Percentiles rank a stretch among this genome's conserved stretches.
Conservation (phyloP, 2,797 vertebrate genomes). For the Syngnathus rostellatus region DNA sequence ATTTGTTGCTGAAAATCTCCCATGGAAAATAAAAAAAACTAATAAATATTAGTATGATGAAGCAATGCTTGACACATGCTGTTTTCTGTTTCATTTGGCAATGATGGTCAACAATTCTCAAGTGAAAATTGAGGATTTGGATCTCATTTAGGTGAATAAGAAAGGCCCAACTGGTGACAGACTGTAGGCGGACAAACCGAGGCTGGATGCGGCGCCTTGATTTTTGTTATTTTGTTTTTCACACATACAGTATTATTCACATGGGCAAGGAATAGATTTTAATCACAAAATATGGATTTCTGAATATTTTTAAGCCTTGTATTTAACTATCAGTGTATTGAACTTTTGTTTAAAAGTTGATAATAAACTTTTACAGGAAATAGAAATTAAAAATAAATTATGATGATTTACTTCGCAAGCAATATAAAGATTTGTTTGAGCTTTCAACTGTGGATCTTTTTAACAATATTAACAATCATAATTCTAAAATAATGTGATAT, state of each 20-base stretch:
- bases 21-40: conserved; percentile 13
- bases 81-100: conserved; percentile 30
- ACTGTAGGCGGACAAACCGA: conserved; percentile 51
- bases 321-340: neutral
- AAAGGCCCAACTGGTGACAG: conserved; percentile 45
- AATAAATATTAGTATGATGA: conserved; percentile 40
- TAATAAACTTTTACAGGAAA: neutral
- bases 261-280: conserved; percentile 34
- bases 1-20: conserved; percentile 17
- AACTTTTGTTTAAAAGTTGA: neutral
- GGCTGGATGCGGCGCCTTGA: conserved; percentile 32
- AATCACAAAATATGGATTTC: conserved; percentile 30
- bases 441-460: neutral
- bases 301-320: neutral
- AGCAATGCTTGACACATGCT: conserved; percentile 24
- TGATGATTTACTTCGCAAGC: neutral
- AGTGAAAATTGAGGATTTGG: conserved; percentile 23
- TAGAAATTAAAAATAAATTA: neutral
- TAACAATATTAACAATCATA: neutral
- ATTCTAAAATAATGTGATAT: neutral
- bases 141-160: conserved; percentile 42
- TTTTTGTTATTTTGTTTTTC: conserved; percentile 25
- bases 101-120: conserved; percentile 34
- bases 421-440: neutral
- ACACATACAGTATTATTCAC: conserved; percentile 46